Base-by-base conservation (phyloP, 2,797 vertebrate genomes). In the Hylomyscus alleni region DNA sequence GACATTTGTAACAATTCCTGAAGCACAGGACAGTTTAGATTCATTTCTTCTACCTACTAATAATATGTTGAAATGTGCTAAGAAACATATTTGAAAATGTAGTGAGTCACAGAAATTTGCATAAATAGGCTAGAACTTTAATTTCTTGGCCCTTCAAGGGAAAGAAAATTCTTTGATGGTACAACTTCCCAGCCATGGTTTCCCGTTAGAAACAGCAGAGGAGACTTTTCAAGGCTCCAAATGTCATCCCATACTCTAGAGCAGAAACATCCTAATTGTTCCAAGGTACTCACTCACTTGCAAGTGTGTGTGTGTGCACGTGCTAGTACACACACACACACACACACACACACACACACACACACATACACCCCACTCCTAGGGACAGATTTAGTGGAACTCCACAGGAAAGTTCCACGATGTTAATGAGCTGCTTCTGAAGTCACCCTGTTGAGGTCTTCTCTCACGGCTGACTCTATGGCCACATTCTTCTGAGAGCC, bases 51-150 rank as follows among this genome's bases (percentile, higher is more conserved):
- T 83, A 56, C 52, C 17, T 67, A 65, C n/a, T 77, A 8, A 10
- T 56, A 67, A 26, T 54, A 26, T 80, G 34, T 11, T 84, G 85
- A 92, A 92, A 90, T 85, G 80, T 1, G 19, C 56, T 89, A 94
- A 40, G 31, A 80, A 87, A 26, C 34, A n/a, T 58, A 40, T 88
- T 82, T 92, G 60, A 94, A 93, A 89, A 13, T 52, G 50, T 5
- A 89, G 4, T 37, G 31, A 96, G 34, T 94, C 65, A 88, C 37
- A 91, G 40, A 94, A 85, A 85, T 90, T 47, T 82, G 12, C 44
- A 88, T 58, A 81, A 75, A n/a, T 47, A 92, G 26, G 69, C 54
- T 58, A 60, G 52, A 72, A 89, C 92, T 93, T 95, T 90, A 52
- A 52, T 91, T 85, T 90, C 60, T 88, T 94, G 47, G 34, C 14